Conservation (phyloP, 2,113 vertebrate species). For the Felis catus region DNA sequence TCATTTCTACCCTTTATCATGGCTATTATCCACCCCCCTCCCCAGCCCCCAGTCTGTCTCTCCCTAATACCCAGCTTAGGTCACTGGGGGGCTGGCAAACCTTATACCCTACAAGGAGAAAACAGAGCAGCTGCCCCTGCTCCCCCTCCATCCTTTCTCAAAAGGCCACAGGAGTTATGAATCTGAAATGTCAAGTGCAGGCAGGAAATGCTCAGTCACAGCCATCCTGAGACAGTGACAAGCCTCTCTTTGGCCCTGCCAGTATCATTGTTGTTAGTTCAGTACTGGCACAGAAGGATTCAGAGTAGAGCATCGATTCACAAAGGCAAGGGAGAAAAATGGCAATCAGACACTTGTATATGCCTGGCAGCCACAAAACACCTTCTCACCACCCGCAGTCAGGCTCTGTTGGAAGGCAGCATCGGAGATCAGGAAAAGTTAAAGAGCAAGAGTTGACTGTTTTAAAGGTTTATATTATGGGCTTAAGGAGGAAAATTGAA, state of each 20-base stretch:
- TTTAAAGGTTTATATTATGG: neutral
- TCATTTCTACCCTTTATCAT: neutral
- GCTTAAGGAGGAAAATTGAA: neutral
- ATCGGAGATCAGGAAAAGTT: neutral
- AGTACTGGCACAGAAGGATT: neutral
- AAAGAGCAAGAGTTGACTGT: neutral
- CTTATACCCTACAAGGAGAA: neutral
- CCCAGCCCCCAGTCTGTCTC: neutral
- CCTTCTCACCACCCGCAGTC: neutral
- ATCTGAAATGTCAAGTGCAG: neutral
- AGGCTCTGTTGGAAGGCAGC: neutral
- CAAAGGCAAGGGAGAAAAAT: neutral
- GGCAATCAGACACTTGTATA: neutral
- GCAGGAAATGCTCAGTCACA: neutral
- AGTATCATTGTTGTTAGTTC: neutral
- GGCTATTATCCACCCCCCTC: neutral
- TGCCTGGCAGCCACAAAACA: neutral
- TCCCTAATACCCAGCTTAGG: neutral
- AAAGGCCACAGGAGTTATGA: neutral
- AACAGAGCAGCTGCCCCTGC: neutral
- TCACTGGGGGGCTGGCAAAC: neutral
- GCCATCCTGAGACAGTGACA: neutral
- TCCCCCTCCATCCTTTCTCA: neutral
- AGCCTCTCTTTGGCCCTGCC: neutral
- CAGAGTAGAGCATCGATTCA: neutral